Conservation (phyloP, 1,140 invertebrate genomes). For the Alviniconcha marisindica region DNA sequence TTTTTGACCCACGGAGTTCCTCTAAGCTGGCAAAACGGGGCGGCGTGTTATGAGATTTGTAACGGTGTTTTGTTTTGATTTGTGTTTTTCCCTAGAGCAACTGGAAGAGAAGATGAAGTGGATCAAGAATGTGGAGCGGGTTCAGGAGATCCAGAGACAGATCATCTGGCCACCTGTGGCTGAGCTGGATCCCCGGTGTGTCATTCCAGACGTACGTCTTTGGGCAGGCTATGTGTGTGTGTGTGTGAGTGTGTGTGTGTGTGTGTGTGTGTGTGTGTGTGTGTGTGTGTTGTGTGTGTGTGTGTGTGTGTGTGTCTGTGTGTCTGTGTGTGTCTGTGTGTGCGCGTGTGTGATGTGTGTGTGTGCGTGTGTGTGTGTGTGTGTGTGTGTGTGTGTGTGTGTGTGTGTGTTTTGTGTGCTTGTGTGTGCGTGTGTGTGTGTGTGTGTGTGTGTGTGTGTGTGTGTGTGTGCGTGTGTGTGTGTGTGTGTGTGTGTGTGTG, state of each 20-base stretch:
- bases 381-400: neutral
- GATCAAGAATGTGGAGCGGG: conserved; percentile 85
- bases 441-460: neutral
- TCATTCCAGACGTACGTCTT: conserved; percentile 80
- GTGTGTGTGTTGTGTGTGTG: neutral
- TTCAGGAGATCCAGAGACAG: conserved; percentile 83
- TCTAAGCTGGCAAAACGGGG: no score
- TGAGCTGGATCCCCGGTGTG: conserved; percentile 82
- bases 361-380: neutral
- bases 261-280: conserved; percentile 14
- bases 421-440: neutral
- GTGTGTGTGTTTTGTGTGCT: neutral
- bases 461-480: conserved; percentile 8
- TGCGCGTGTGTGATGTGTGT: neutral
- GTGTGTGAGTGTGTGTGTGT: neutral
- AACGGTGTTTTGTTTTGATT: no score
- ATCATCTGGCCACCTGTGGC: conserved; percentile 83
- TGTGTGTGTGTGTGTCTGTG: neutral
- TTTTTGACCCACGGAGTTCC: no score
- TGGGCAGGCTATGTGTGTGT: neutral
- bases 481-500: neutral
- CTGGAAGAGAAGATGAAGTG: conserved; percentile 86
- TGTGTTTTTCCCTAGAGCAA: conserved; percentile 77
- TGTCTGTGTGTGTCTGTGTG: neutral
- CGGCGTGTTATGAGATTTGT: no score